Conservation (phyloP, 2,113 vertebrate species). For the Mastomys coucha region DNA sequence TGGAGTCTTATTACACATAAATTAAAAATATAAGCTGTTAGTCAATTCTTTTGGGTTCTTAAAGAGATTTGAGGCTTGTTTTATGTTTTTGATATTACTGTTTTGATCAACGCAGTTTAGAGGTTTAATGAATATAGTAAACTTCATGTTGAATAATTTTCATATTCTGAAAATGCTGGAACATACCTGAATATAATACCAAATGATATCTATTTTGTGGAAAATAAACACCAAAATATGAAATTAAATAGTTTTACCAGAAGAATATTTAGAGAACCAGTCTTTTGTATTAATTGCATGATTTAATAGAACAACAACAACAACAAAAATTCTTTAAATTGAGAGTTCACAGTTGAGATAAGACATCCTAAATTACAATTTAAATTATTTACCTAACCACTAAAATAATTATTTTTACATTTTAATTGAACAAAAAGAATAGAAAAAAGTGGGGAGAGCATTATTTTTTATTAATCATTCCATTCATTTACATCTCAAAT, state of each 20-base stretch:
- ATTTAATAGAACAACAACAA: background rate
- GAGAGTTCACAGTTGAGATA: too few relatives aligned
- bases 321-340: background rate
- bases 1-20: background rate
- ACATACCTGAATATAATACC: background rate
- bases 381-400: background rate
- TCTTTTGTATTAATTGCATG: background rate
- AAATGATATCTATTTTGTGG: background rate
- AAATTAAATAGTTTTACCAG: too few relatives aligned
- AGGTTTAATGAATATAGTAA: background rate
- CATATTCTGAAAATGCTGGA: background rate
- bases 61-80: background rate
- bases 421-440: background rate
- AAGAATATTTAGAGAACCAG: too few relatives aligned
- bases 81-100: background rate
- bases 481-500: too few relatives aligned
- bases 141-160: background rate
- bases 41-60: background rate
- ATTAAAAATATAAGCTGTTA: background rate
- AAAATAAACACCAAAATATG: too few relatives aligned
- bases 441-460: background rate
- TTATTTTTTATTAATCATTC: too few relatives aligned
- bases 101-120: background rate
- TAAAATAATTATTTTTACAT: background rate
- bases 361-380: background rate